These are phyloP conservation scores for Drosophila chauvacae DNA, from an alignment of 1,140 invertebrate genomes.

Conservation along the genomic window DNA sequence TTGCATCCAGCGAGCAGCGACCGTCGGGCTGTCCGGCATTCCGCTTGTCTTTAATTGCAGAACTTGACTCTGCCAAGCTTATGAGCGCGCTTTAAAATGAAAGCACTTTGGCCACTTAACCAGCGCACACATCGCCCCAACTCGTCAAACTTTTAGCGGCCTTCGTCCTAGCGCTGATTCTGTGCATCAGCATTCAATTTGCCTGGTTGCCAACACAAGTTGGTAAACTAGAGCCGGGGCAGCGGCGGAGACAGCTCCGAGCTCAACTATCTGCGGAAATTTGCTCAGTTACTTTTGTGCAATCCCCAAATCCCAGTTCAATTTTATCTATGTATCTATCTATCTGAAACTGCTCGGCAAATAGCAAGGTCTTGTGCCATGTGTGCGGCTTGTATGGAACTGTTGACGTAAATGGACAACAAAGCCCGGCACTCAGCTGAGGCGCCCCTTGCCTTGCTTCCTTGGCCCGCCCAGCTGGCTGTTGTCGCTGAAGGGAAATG, in stretches of 20 bases:
- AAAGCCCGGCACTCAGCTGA: constrained; percentile 73
- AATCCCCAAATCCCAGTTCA: constrained; percentile 82
- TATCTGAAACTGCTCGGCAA: constrained; percentile 78
- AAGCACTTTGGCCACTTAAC: constrained; percentile 53
- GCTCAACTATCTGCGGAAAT: constrained; percentile 80
- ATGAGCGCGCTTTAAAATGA: constrained; percentile 52
- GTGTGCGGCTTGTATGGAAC: constrained; percentile 64
- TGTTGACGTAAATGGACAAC: constrained; percentile 82
- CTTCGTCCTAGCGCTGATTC: constrained; percentile 16
- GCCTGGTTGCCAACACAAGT: constrained; percentile 57
- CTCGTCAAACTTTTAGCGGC: constrained; percentile 48
- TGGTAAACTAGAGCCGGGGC: constrained; percentile 11
- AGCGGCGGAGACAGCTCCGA: constrained; percentile 11
- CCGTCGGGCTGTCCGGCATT: not conserved
- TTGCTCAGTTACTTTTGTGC: constrained; percentile 82
- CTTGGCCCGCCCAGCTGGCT: constrained; percentile 26
- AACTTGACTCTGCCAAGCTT: constrained; percentile 36
- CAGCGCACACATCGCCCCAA: constrained; percentile 20
- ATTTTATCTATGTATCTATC: constrained; percentile 83
- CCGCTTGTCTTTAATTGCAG: constrained; percentile 62
- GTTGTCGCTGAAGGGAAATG: constrained; percentile 51
- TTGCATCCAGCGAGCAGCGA: constrained; percentile 32
- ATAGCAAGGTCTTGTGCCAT: constrained; percentile 53
- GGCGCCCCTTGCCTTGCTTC: constrained; percentile 41
- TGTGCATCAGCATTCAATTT: constrained; percentile 73